phyloP scores from a whole-genome alignment of 2,888 invertebrate species.

The Osedax fenrisi region DNA sequence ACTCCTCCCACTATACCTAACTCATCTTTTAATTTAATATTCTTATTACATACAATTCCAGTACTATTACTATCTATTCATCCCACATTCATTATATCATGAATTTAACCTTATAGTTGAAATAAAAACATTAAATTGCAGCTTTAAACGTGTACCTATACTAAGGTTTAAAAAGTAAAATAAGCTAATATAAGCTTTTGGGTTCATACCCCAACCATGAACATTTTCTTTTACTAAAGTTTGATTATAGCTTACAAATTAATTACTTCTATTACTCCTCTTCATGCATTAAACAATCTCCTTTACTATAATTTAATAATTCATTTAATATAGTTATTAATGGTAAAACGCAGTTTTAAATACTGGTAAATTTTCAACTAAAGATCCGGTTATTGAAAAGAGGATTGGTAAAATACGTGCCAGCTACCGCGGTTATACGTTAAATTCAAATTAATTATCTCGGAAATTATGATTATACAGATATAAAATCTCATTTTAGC shows the following conservation, averaged over 20 bases:
- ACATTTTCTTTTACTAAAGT: constrained; percentile 26
- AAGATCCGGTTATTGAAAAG: constrained; percentile 15
- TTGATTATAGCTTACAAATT: constrained; percentile 34
- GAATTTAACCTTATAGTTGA: constrained; percentile 34
- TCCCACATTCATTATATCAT: constrained; percentile 24
- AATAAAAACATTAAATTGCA: constrained; percentile 36
- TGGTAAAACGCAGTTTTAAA: constrained; percentile 27
- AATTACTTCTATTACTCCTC: constrained; percentile 10
- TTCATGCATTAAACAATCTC: constrained; percentile 15
- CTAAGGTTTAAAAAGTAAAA: constrained; percentile 31
- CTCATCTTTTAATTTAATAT: constrained; percentile 4
- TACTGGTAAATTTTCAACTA: constrained; percentile 18
- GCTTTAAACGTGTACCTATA: constrained; percentile 34
- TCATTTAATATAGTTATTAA: not conserved
- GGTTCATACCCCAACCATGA: constrained; percentile 37
- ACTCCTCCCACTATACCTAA: not conserved
- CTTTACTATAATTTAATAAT: not conserved
- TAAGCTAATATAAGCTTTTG: constrained; percentile 36
- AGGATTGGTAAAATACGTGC: constrained; percentile 37
- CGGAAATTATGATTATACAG: constrained; percentile 23
- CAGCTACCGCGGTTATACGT: constrained; percentile 42
- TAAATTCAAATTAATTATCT: constrained; percentile 31
- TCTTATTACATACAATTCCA: constrained; percentile 30
- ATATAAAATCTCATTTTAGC: not conserved
- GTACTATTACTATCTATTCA: constrained; percentile 27